Evolutionary conservation across 1,140 invertebrate species (phyloP).

Genomic region (Venturia canescens): DNA sequence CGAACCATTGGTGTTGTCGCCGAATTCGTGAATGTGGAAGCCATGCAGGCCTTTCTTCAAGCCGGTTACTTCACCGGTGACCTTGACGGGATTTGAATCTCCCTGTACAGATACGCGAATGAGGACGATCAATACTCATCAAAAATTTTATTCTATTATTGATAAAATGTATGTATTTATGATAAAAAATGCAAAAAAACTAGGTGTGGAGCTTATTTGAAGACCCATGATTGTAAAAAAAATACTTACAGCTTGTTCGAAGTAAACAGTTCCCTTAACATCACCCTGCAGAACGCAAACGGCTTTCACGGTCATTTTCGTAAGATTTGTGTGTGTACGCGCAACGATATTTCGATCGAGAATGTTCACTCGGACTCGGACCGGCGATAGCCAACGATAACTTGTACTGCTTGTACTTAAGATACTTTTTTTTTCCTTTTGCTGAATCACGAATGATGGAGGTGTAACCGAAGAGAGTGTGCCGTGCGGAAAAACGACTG

Average conservation of each 20-base stretch:
- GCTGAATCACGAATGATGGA: slow-evolving; percentile 47
- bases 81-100: slow-evolving; percentile 77
- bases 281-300: slow-evolving; percentile 89
- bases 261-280: slow-evolving; percentile 86
- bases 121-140: background rate
- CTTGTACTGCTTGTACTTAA: background rate
- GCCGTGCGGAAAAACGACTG: slow-evolving; percentile 42
- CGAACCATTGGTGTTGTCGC: slow-evolving; percentile 91
- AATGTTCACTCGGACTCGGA: background rate
- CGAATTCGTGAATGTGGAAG: slow-evolving; percentile 97
- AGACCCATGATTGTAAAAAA: slow-evolving; percentile 27
- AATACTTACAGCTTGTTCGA: slow-evolving; percentile 83
- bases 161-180: background rate
- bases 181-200: background rate
- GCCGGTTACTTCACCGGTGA: slow-evolving; percentile 84
- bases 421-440: slow-evolving; percentile 42
- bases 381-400: slow-evolving; percentile 4
- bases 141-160: background rate
- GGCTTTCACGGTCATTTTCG: slow-evolving; percentile 79
- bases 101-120: slow-evolving; percentile 63
- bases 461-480: slow-evolving; percentile 14
- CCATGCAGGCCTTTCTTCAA: slow-evolving; percentile 85
- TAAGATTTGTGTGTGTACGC: background rate
- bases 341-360: slow-evolving; percentile 10
- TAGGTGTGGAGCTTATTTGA: background rate